Percentiles rank a stretch among this genome's conserved stretches.
Conservation (phyloP, 2,888 invertebrate species). For the Pediacus dermestoides region DNA sequence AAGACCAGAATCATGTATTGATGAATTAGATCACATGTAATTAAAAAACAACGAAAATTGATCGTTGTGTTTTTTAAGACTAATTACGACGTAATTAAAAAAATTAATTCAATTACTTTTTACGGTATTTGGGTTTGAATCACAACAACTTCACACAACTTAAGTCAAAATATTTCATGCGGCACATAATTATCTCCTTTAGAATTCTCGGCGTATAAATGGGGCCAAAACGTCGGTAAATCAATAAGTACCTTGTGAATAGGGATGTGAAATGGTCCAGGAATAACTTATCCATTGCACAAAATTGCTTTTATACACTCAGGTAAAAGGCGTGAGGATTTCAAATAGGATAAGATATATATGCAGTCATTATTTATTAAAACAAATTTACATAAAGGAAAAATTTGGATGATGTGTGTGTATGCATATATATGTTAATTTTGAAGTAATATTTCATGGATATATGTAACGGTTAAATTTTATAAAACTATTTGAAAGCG, state of each 20-base stretch:
- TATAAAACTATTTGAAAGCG: not conserved
- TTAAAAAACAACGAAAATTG: constrained; percentile 22
- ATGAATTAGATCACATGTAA: constrained; percentile 22
- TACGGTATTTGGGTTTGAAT: constrained; percentile 15
- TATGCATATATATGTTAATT: constrained; percentile 1
- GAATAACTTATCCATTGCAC: constrained; percentile 59
- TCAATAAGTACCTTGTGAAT: constrained; percentile 9
- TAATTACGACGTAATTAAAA: constrained; percentile 23
- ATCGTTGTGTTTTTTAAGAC: constrained; percentile 13
- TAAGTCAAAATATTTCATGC: no score
- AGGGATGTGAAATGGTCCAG: constrained; percentile 38
- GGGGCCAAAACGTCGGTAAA: constrained; percentile 3
- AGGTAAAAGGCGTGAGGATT: constrained; percentile 52
- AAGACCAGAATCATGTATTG: constrained; percentile 21
- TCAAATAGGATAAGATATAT: constrained; percentile 29
- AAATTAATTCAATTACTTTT: constrained; percentile 14
- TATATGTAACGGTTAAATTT: constrained; percentile 2
- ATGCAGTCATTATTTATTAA: constrained; percentile 2
- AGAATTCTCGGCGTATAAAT: no score
- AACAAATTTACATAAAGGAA: constrained; percentile 2
- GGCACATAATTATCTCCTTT: constrained; percentile 4
- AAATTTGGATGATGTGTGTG: no score
- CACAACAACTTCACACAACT: constrained; percentile 17
- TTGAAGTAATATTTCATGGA: not conserved
- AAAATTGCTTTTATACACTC: constrained; percentile 44